These are phyloP conservation scores for Coptodon bakossiorum DNA, from an alignment of 2,113 vertebrate species.

Conservation along the genomic window DNA sequence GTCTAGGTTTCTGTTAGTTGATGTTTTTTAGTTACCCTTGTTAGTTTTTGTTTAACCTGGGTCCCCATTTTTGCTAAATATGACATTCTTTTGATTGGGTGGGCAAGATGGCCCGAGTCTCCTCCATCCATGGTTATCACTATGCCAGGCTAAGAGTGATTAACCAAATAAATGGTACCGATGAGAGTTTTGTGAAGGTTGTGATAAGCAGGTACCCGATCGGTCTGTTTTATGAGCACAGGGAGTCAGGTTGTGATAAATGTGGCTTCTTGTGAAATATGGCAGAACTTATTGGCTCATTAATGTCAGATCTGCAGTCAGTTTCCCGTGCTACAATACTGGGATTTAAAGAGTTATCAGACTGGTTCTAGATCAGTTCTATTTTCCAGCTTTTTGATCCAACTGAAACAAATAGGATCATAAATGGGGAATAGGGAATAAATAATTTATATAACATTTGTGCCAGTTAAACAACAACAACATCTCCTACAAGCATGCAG, in stretches of 20 bases:
- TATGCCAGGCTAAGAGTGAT: not conserved
- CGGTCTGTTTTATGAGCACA: not conserved
- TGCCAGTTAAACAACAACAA: not conserved
- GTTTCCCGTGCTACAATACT: not conserved
- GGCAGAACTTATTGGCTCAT: not conserved
- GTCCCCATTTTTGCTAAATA: not conserved
- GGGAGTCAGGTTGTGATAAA: not conserved
- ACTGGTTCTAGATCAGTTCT: not conserved
- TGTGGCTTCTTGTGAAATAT: not conserved
- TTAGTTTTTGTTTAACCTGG: not conserved
- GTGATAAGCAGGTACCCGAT: not conserved
- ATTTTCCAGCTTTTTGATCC: not conserved
- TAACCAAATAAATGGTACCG: not conserved
- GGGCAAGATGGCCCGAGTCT: not conserved
- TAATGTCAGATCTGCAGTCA: not conserved
- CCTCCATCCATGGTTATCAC: not conserved
- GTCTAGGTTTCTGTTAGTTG: not conserved
- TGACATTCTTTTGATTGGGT: not conserved
- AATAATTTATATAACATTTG: not conserved
- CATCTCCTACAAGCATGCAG: not conserved
- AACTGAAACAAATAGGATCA: not conserved
- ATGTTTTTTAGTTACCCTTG: not conserved
- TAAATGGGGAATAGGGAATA: not conserved
- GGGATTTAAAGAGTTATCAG: not conserved
- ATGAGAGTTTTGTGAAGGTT: not conserved